These are phyloP conservation scores for Genyomyrus donnyi DNA, from an alignment of 2,113 vertebrate species.

Conservation along the genomic window DNA sequence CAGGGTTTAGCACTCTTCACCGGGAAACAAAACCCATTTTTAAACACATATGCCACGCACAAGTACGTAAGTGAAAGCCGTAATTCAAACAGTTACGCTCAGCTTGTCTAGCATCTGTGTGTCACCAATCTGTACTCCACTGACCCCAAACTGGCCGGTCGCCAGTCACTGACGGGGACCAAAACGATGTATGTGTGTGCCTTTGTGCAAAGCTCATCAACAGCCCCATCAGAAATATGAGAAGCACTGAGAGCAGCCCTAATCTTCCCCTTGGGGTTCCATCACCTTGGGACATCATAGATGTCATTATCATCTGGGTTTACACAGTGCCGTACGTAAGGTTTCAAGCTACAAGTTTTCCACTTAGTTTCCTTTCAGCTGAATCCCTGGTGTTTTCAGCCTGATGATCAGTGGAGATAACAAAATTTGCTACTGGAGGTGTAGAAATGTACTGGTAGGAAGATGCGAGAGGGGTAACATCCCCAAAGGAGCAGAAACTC, in stretches of 20 bases:
- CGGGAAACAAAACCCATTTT: neutral
- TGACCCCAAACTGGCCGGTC: neutral
- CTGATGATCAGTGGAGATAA: neutral
- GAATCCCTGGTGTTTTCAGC: neutral
- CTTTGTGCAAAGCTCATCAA: neutral
- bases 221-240: neutral
- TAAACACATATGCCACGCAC: neutral
- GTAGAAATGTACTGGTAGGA: neutral
- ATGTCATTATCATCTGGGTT: neutral
- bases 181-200: neutral
- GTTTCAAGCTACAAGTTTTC: neutral
- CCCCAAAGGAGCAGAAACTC: neutral
- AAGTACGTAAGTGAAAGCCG: neutral
- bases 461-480: neutral
- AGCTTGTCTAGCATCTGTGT: neutral
- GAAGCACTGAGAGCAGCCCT: neutral
- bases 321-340: neutral
- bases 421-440: neutral
- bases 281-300: neutral
- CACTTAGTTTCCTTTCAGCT: neutral
- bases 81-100: neutral
- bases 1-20: neutral
- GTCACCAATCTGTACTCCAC: neutral
- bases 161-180: neutral
- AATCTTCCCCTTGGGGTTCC: neutral